phyloP scores from a whole-genome alignment of 2,797 vertebrate species.

The Melopsittacus undulatus region DNA sequence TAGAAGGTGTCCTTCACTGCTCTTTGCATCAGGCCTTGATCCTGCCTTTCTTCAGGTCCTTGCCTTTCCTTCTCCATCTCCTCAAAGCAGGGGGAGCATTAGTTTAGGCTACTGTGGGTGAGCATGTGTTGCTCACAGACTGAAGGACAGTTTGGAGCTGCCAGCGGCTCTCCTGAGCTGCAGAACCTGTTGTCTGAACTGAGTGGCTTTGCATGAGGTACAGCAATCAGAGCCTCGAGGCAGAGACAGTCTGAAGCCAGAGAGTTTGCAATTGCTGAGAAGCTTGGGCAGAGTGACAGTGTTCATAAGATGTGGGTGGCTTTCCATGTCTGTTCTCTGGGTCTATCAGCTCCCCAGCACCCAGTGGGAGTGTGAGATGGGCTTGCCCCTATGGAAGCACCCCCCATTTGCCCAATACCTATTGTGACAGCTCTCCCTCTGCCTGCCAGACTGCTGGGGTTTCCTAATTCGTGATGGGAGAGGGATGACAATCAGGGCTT shows the following conservation, averaged over 20 bases:
- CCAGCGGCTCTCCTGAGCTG: background rate
- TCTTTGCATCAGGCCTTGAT: background rate
- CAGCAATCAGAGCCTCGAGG: rapidly evolving
- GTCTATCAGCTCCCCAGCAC: background rate
- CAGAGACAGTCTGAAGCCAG: background rate
- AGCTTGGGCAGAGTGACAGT: background rate
- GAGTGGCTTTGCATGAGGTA: background rate
- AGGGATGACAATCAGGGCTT: background rate
- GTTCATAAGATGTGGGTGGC: background rate
- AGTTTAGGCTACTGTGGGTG: background rate
- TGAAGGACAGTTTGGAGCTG: background rate
- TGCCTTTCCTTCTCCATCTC: background rate
- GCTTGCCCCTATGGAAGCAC: background rate
- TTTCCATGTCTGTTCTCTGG: background rate
- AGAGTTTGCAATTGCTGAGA: background rate
- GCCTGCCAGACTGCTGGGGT: background rate
- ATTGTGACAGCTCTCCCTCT: background rate
- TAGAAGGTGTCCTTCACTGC: background rate
- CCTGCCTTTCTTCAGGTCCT: background rate
- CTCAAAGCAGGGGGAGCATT: rapidly evolving
- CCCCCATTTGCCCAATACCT: background rate
- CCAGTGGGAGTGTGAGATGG: rapidly evolving
- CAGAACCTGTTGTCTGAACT: background rate
- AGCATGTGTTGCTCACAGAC: rapidly evolving
- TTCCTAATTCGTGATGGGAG: background rate